Conservation (phyloP, 1,140 invertebrate genomes). For the Tetranychus urticae region DNA sequence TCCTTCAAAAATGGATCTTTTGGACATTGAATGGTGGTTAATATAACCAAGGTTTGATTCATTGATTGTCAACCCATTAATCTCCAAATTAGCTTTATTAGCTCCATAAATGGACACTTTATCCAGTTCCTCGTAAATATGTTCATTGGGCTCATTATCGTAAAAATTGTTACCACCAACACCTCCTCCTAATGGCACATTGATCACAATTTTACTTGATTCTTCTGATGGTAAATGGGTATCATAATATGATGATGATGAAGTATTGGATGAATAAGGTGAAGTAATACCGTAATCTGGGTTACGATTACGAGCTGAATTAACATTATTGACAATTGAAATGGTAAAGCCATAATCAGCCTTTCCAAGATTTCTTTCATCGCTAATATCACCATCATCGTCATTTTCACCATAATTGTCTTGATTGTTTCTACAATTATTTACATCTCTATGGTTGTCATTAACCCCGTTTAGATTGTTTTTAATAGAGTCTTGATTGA, state of each 20-base stretch:
- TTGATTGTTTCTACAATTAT: too few relatives aligned
- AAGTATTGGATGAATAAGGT: background rate
- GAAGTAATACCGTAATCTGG: background rate
- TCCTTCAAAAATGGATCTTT: slow-evolving; percentile 47
- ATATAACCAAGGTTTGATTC: background rate
- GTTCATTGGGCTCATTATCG: slow-evolving; percentile 1
- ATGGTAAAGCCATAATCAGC: background rate
- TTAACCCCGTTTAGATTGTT: too few relatives aligned
- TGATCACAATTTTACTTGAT: background rate
- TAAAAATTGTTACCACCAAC: background rate
- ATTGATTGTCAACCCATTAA: background rate
- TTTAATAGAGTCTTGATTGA: too few relatives aligned
- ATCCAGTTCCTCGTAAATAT: slow-evolving; percentile 8
- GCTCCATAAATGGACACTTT: slow-evolving; percentile 1
- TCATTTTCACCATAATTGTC: background rate
- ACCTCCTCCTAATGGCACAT: background rate
- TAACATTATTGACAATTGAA: background rate
- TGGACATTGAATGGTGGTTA: slow-evolving; percentile 9
- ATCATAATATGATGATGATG: background rate
- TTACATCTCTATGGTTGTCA: too few relatives aligned
- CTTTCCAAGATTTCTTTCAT: background rate
- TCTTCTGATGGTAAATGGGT: background rate
- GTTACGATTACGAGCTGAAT: background rate
- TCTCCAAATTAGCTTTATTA: background rate
- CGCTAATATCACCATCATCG: background rate